Base-by-base conservation (phyloP, 1,140 invertebrate genomes). In the Episyrphus balteatus region DNA sequence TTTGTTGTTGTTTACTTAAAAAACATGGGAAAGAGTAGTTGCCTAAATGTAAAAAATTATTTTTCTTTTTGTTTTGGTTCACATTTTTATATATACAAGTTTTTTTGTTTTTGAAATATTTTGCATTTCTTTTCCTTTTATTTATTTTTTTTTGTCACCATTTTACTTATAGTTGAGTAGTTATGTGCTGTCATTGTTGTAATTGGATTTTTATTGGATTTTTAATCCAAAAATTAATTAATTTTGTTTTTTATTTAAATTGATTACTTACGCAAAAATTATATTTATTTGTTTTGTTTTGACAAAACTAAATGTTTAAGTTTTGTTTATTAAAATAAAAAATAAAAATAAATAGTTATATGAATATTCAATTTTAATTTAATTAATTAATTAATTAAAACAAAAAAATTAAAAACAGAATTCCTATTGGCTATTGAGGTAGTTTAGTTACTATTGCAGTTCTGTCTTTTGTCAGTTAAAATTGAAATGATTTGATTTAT, bases 371-470 rank as follows among this genome's bases (percentile, higher is more conserved):
- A 9, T 9, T 9, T 9, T 34, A 9, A 37, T 37, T 37, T 18
- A 38, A 43, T n/a, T 44, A 26, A 44, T 34, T 43, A 44, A 19
- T 12, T 11, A 41, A 14, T 33, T 31, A 36, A 48, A 43, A 43
- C 6, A 11, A 18, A 47, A 19, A 8, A 47, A 47, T 37, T 6
- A 18, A 30, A 41, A 37, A 37, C 21, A 42, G 32, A 15, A 31
- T n/a, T 46, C 32, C 61, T 62, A 64, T 57, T 55, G 55, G 51
- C 58, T 56, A 47, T 62, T 66, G 63, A 66, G 63, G 63, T 66
- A 66, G 63, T 65, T 66, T 15, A 48, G 59, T 66, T 66, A 55
- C 63, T 64, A 66, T 66, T 66, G 64, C 56, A 62, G 54, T 66
- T 57, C 56, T 42, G 30, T 40, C n/a, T 52, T 26, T 49, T 49